Evolutionary conservation across 2,113 vertebrate species (phyloP).

Genomic region (Trichechus manatus): DNA sequence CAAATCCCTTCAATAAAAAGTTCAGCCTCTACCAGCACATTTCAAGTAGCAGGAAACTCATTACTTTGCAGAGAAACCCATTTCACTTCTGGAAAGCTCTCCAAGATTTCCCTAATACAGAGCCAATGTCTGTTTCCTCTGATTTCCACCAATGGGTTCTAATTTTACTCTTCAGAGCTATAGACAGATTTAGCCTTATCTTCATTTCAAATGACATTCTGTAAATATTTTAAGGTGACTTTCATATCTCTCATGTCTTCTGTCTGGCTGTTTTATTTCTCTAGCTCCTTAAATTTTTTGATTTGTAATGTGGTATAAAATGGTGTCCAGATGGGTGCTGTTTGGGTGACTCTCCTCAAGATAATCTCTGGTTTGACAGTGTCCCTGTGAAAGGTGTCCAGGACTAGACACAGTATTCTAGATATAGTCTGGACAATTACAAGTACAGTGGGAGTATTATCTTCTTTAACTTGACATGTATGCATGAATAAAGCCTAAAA

Average conservation of each 20-base stretch:
- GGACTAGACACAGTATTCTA: neutral
- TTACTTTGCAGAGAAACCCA: neutral
- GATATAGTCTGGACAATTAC: neutral
- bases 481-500: neutral
- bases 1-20: neutral
- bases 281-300: neutral
- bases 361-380: neutral
- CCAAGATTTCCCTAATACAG: slow-evolving; percentile 51
- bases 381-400: slow-evolving; percentile 7
- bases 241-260: slow-evolving; percentile 4
- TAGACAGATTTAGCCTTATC: neutral
- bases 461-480: neutral
- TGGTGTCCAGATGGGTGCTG: neutral
- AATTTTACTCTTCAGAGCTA: slow-evolving; percentile 33
- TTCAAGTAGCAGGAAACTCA: neutral
- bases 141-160: neutral
- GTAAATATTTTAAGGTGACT: slow-evolving; percentile 34
- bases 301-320: neutral
- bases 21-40: neutral
- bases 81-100: neutral
- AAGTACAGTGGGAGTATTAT: neutral
- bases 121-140: neutral
- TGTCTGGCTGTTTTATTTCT: neutral
- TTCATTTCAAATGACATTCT: neutral
- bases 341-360: neutral